A percentile compares a stretch with the other conserved stretches of the same genome.
Evolutionary conservation across 2,888 invertebrate species (phyloP).

Genomic region (Acanthoscelides obtectus): DNA sequence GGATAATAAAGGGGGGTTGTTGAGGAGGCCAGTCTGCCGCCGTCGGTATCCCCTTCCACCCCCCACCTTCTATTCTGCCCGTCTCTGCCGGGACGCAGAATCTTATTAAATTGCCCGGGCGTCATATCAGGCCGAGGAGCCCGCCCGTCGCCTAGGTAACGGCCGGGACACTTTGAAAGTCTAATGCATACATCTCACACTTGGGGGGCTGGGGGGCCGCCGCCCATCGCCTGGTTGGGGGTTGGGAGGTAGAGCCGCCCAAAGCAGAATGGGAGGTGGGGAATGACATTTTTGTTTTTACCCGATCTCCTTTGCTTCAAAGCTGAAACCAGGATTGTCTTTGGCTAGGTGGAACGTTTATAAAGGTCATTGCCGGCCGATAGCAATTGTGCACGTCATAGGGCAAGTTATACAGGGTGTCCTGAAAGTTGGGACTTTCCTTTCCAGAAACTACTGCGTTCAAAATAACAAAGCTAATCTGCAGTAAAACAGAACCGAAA

Average conservation of each 20-base stretch:
- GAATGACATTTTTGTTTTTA: constrained; percentile 46
- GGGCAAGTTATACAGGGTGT: too few relatives aligned
- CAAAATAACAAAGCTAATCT: too few relatives aligned
- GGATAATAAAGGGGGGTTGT: constrained; percentile 36
- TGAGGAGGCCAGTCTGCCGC: constrained; percentile 27
- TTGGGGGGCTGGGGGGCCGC: constrained; percentile 34
- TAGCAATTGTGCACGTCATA: not conserved
- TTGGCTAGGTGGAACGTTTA: not conserved
- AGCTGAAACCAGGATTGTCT: not conserved
- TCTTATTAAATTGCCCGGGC: constrained; percentile 57
- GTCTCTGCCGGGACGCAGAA: constrained; percentile 47
- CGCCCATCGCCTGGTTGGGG: constrained; percentile 28
- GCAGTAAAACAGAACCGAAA: too few relatives aligned
- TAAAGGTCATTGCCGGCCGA: not conserved
- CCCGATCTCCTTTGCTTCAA: constrained; percentile 35
- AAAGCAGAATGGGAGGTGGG: constrained; percentile 28
- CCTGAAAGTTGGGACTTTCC: too few relatives aligned
- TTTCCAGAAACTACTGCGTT: too few relatives aligned
- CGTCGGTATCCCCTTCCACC: constrained; percentile 4
- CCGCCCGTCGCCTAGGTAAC: constrained; percentile 62
- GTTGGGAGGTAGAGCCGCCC: constrained; percentile 29
- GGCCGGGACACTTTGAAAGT: constrained; percentile 57
- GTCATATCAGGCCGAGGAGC: constrained; percentile 56
- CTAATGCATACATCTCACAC: constrained; percentile 51
- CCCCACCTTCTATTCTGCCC: constrained; percentile 11